phyloP scores from a whole-genome alignment of 2,888 invertebrate genomes.

The Chirona hameri region DNA sequence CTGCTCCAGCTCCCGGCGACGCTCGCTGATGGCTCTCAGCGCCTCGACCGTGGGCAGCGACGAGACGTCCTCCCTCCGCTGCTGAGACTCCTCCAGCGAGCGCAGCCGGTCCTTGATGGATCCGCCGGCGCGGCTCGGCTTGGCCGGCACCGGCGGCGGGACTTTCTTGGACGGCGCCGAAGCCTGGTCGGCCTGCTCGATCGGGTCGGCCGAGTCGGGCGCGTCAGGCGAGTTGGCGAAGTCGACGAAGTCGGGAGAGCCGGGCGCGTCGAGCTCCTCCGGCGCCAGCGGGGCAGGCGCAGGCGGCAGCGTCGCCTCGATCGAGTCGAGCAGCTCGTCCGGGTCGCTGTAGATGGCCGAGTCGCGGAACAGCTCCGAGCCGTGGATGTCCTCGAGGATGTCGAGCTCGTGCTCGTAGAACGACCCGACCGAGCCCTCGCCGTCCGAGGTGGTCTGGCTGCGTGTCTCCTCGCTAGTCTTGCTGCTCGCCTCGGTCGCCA shows the following conservation, averaged over 20 bases:
- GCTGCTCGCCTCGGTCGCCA: constrained; percentile 29
- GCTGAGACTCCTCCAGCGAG: constrained; percentile 45
- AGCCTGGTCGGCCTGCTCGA: background rate
- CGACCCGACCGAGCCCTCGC: constrained; percentile 59
- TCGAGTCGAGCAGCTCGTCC: constrained; percentile 49
- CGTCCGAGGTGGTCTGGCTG: constrained; percentile 43
- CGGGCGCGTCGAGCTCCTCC: constrained; percentile 30
- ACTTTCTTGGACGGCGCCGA: constrained; percentile 47
- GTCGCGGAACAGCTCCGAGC: constrained; percentile 69
- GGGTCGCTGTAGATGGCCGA: constrained; percentile 79
- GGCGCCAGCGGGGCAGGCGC: constrained; percentile 43
- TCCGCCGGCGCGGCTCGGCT: constrained; percentile 41
- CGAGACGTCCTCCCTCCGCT: constrained; percentile 40
- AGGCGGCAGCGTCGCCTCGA: constrained; percentile 34
- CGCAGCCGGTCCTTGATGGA: constrained; percentile 45
- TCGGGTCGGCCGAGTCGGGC: constrained; percentile 13
- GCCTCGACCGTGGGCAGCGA: constrained; percentile 42
- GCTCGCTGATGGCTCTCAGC: constrained; percentile 45
- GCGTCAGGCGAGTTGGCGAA: too few species aligned
- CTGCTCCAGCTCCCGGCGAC: constrained; percentile 46
- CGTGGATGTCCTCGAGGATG: constrained; percentile 65
- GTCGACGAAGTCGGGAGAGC: too few species aligned
- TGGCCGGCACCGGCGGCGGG: constrained; percentile 61
- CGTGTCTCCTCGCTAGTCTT: constrained; percentile 39
- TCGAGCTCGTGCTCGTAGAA: constrained; percentile 73